phyloP scores from a whole-genome alignment of 92 coral and sea anemone species.

The Porites lobata region DNA sequence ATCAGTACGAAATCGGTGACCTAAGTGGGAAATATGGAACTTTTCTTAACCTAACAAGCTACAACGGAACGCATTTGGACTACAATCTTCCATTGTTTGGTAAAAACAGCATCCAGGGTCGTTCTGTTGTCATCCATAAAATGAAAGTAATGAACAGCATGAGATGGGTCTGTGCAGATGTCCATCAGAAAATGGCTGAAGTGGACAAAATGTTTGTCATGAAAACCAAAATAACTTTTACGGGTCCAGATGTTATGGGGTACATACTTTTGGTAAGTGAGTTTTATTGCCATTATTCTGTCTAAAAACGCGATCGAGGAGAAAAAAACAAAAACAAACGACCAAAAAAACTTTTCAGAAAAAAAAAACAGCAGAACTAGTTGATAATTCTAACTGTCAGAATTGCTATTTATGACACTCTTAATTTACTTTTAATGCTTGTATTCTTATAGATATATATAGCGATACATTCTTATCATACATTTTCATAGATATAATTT shows the following conservation, averaged over 20 bases:
- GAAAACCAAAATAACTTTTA: slow-evolving; percentile 66
- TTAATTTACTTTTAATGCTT: too few relatives aligned
- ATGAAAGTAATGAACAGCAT: slow-evolving; percentile 59
- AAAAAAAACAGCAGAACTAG: too few relatives aligned
- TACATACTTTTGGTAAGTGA: slow-evolving; percentile 80
- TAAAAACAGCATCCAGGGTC: slow-evolving; percentile 84
- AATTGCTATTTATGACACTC: too few relatives aligned
- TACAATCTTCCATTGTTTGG: slow-evolving; percentile 95
- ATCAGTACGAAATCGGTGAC: slow-evolving; percentile 95
- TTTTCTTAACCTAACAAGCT: slow-evolving; percentile 53
- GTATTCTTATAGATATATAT: too few relatives aligned
- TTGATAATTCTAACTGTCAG: too few relatives aligned
- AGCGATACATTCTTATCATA: too few relatives aligned
- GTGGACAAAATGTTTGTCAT: slow-evolving; percentile 37
- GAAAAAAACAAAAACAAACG: too few relatives aligned
- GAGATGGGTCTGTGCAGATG: slow-evolving; percentile 95
- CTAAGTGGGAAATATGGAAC: slow-evolving; percentile 92
- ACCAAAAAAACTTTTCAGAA: too few relatives aligned
- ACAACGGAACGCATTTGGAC: slow-evolving; percentile 61
- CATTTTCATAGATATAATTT: too few relatives aligned
- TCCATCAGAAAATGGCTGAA: slow-evolving; percentile 37
- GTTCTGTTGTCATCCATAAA: slow-evolving; percentile 91
- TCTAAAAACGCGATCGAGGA: background rate
- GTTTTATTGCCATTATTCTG: background rate
- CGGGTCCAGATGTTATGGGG: slow-evolving; percentile 85